Percentiles rank a stretch among this genome's conserved stretches.
Conservation (phyloP, 1,140 invertebrate genomes). For the Rhizoglyphus robini region DNA sequence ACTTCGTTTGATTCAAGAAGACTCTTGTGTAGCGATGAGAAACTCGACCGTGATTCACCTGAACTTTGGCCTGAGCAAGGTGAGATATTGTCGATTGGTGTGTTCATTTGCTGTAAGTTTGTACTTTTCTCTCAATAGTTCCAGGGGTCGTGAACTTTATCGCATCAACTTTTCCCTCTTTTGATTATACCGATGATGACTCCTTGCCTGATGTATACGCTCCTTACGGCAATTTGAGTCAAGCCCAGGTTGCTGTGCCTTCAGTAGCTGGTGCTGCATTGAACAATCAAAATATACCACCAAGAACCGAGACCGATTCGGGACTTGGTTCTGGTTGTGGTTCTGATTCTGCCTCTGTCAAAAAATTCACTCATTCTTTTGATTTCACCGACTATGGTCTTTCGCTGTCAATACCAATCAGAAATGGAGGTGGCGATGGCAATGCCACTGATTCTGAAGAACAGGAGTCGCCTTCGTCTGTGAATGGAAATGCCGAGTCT, state of each 20-base stretch:
- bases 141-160: conserved; percentile 59
- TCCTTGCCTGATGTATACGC: not conserved
- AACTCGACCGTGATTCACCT: conserved; percentile 72
- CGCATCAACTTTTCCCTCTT: conserved; percentile 33
- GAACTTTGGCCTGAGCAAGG: conserved; percentile 87
- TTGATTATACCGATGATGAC: not conserved
- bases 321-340: not conserved
- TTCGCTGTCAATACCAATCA: not conserved
- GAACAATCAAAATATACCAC: conserved; percentile 23
- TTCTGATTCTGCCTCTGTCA: not conserved
- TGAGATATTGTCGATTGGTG: conserved; percentile 38
- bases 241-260: no score
- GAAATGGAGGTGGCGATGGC: not conserved
- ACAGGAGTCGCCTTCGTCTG: not conserved
- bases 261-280: no score
- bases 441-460: not conserved
- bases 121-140: conserved; percentile 41
- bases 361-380: not conserved
- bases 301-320: not conserved
- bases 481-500: not conserved
- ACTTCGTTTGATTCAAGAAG: conserved; percentile 1
- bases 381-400: not conserved
- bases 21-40: conserved; percentile 54
- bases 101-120: conserved; percentile 16
- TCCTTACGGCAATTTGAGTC: not conserved